Conservation (phyloP, 2,888 invertebrate species). For the Glaucopsyche alexis region DNA sequence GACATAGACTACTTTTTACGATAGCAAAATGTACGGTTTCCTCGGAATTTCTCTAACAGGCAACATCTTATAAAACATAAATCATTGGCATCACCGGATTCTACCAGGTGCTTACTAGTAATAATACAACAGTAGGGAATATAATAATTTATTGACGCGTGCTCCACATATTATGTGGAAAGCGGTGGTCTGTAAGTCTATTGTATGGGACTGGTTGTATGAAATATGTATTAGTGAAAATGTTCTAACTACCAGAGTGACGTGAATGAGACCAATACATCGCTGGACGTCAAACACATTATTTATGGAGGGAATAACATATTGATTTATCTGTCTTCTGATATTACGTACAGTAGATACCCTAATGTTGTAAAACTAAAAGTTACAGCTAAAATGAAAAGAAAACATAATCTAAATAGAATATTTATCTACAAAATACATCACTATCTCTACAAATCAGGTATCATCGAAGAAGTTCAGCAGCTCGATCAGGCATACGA, state of each 20-base stretch:
- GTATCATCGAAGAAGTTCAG: too few relatives aligned
- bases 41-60: too few relatives aligned
- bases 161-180: slow-evolving; percentile 23
- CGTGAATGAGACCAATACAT: slow-evolving; percentile 17
- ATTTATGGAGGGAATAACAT: slow-evolving; percentile 17
- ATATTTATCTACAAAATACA: too few relatives aligned
- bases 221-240: slow-evolving; percentile 20
- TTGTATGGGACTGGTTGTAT: slow-evolving; percentile 19
- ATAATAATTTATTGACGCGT: slow-evolving; percentile 16
- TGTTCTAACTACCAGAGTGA: neutral
- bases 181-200: slow-evolving; percentile 1
- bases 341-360: neutral
- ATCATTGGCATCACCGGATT: neutral
- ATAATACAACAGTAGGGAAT: neutral
- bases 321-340: neutral
- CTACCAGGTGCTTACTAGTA: neutral
- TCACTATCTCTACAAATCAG: too few relatives aligned
- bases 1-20: too few relatives aligned
- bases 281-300: neutral
- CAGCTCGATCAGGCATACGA: too few relatives aligned
- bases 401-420: too few relatives aligned
- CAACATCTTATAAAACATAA: neutral
- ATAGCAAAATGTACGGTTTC: too few relatives aligned
- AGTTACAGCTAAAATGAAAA: too few relatives aligned
- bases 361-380: too few relatives aligned